Base-by-base conservation (phyloP, 1,140 invertebrate species). In the Philopotamus ludificatus region DNA sequence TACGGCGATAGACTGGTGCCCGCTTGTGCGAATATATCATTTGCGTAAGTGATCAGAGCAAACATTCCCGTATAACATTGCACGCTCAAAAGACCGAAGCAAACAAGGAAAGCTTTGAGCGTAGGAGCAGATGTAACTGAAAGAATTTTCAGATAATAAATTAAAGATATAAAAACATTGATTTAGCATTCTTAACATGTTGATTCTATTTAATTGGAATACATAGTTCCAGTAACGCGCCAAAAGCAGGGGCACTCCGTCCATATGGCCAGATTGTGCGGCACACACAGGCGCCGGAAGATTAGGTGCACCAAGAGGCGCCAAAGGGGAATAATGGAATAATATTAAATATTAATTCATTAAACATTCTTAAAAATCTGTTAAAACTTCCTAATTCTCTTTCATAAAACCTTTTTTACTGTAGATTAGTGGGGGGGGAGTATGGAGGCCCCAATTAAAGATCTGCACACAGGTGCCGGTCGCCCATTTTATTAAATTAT, bases 51-150 rank as follows among this genome's bases (percentile, higher is more conserved):
- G 10, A 67, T 41, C 2, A 70, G 44, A 12, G 65, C 68, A 53
- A 67, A 70, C 21, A 70, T 54, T 7, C 68, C 68, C 2, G 57
- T 49, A 42, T 26, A 66, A 12, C 49, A 22, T 28, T 66, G 68
- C 7, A 65, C 34, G 7, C 41, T 57, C 8, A 67, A 41, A 8
- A 70, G 42, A 2, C 23, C 20, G 15, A 70, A 64, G 25, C 49
- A 63, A 26, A 60, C 22, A 3, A 15, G 4, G 22, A 70, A 70
- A 20, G 59, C 53, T 18, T 26, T 53, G 9, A 50, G 21, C 1
- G 64, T 60, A 16, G 57, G 18, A 12, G 3, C 10, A 7, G 62
- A 61, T 2, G n/a, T 50, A 2, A 66, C 64, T 66, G 55, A 20
- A 70, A 70, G 4, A 50, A 15, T 15, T 23, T 34, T 3, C 26